Percentiles rank a stretch among this genome's conserved stretches.
phyloP scores from a whole-genome alignment of 2,888 invertebrate species.

The Suillia variegata region DNA sequence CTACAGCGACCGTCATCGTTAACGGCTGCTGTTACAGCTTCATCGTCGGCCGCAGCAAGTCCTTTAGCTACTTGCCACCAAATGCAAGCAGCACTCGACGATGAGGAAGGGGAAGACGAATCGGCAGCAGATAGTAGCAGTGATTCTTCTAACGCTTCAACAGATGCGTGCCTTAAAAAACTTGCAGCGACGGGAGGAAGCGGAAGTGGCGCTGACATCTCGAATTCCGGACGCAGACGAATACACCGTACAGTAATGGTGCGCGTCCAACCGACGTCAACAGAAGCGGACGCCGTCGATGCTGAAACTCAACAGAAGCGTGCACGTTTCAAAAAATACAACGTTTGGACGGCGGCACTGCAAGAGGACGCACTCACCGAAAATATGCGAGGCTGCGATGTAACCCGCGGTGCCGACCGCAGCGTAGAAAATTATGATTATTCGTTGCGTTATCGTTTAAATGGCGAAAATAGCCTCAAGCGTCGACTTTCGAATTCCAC shows the following conservation, averaged over 20 bases:
- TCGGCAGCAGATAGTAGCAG: slow-evolving; percentile 44
- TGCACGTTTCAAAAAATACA: slow-evolving; percentile 70
- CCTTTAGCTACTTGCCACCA: slow-evolving; percentile 43
- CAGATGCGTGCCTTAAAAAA: slow-evolving; percentile 51
- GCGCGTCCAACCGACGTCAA: slow-evolving; percentile 41
- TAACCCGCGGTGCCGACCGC: slow-evolving; percentile 70
- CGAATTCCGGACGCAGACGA: slow-evolving; percentile 43
- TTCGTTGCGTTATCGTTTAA: slow-evolving; percentile 67
- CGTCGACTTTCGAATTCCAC: slow-evolving; percentile 54
- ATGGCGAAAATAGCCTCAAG: slow-evolving; percentile 61
- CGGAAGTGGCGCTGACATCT: slow-evolving; percentile 16
- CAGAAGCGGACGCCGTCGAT: slow-evolving; percentile 24
- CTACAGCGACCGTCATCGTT: slow-evolving; percentile 47
- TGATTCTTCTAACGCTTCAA: slow-evolving; percentile 50
- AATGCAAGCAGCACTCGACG: slow-evolving; percentile 35
- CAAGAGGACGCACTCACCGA: slow-evolving; percentile 82
- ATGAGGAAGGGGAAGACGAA: slow-evolving; percentile 45
- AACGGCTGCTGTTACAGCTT: slow-evolving; percentile 18
- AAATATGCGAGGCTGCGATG: slow-evolving; percentile 78
- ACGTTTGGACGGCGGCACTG: slow-evolving; percentile 75
- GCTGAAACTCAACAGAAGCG: slow-evolving; percentile 46
- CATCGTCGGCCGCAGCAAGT: slow-evolving; percentile 28
- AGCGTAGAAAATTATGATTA: slow-evolving; percentile 80
- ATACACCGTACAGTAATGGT: slow-evolving; percentile 53
- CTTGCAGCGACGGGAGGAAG: slow-evolving; percentile 35